These are phyloP conservation scores for Manduca sexta DNA, from an alignment of 1,140 invertebrate genomes.

Conservation along the genomic window DNA sequence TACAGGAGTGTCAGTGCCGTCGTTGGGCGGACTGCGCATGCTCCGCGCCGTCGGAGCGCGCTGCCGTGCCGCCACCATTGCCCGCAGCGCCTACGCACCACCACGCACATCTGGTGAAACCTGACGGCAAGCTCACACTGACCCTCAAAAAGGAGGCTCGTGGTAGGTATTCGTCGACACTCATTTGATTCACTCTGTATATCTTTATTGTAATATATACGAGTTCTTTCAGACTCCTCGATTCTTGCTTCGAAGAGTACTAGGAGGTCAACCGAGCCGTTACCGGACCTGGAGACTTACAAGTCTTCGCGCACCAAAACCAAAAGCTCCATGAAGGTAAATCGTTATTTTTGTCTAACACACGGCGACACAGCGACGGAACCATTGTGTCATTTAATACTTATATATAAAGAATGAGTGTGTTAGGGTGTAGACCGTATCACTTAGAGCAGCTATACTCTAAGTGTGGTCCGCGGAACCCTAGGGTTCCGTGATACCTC, in stretches of 20 bases:
- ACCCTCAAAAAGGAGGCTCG: conserved; percentile 55
- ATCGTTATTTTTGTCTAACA: not conserved
- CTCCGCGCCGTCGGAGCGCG: conserved; percentile 7
- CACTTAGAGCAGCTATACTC: no score
- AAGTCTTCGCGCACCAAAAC: conserved; percentile 44
- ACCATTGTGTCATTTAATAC: no score
- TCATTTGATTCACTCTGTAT: not conserved
- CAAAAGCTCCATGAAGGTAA: conserved; percentile 53
- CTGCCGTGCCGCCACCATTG: conserved; percentile 9
- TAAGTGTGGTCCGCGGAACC: no score
- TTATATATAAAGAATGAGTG: no score
- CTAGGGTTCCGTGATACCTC: no score
- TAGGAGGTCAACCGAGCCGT: conserved; percentile 46
- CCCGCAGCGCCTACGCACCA: conserved; percentile 9
- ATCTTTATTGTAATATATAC: no score
- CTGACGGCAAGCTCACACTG: conserved; percentile 33
- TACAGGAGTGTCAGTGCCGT: conserved; percentile 17
- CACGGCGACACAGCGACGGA: no score
- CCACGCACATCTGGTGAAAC: conserved; percentile 17
- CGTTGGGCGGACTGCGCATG: conserved; percentile 13
- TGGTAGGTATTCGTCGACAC: conserved; percentile 17
- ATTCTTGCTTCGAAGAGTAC: conserved; percentile 57
- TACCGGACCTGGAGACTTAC: conserved; percentile 51
- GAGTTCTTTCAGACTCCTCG: conserved; percentile 44
- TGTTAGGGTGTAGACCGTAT: no score